Percentiles rank a stretch among this genome's conserved stretches.
Evolutionary conservation across 2,888 invertebrate genomes (phyloP).

Genomic region (Macaria notata): DNA sequence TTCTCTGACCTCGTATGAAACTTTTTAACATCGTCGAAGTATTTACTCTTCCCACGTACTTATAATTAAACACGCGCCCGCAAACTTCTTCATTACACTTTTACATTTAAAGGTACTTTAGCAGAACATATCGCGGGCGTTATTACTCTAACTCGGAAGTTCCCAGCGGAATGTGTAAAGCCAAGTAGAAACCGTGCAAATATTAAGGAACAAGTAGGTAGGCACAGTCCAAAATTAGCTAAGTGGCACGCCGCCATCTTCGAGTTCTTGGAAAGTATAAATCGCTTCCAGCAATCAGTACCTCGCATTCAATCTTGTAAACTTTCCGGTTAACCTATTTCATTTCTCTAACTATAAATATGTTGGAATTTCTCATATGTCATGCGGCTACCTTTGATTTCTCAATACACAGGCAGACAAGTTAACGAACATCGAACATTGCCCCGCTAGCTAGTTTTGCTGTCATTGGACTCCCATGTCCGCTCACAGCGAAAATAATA

Average conservation of each 20-base stretch:
- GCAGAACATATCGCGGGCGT: conserved; percentile 23
- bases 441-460: neutral
- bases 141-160: conserved; percentile 25
- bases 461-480: neutral
- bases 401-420: no score
- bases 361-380: no score
- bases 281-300: conserved; percentile 43
- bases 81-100: conserved; percentile 13
- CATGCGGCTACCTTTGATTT: no score
- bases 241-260: conserved; percentile 42
- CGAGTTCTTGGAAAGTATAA: conserved; percentile 45
- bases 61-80: conserved; percentile 13
- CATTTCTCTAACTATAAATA: no score
- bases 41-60: neutral
- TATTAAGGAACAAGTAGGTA: conserved; percentile 36
- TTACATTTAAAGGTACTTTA: conserved; percentile 16
- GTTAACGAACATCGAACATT: no score
- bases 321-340: conserved; percentile 38
- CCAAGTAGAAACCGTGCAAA: conserved; percentile 25
- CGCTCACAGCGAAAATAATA: conserved; percentile 6
- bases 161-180: conserved; percentile 20
- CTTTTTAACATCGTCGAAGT: conserved; percentile 4
- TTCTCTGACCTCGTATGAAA: conserved; percentile 3
- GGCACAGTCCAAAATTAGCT: conserved; percentile 40
- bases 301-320: conserved; percentile 41